These are phyloP conservation scores for Tetramorium alpestre DNA, from an alignment of 1,140 invertebrate genomes.

Conservation along the genomic window DNA sequence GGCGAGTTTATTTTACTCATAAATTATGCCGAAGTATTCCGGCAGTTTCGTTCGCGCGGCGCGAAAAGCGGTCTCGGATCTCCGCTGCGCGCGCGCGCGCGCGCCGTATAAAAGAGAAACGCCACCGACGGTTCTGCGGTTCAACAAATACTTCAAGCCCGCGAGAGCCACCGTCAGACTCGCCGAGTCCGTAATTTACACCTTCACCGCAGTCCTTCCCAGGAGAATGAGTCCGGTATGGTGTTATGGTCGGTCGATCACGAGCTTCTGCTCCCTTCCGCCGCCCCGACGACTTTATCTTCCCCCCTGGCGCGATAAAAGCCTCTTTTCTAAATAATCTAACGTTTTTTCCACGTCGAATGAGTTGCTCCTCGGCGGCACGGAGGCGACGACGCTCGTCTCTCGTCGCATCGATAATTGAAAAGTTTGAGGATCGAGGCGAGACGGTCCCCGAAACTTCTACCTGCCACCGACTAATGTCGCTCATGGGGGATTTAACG, in stretches of 20 bases:
- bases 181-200: slow-evolving; percentile 59
- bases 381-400: neutral
- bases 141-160: slow-evolving; percentile 57
- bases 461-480: slow-evolving; percentile 23
- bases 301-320: slow-evolving; percentile 50
- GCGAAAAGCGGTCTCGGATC: neutral
- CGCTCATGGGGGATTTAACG: neutral
- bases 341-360: slow-evolving; percentile 27
- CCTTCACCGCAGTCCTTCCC: slow-evolving; percentile 44
- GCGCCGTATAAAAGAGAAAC: slow-evolving; percentile 41
- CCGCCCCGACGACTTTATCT: slow-evolving; percentile 47
- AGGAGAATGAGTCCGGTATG: slow-evolving; percentile 30
- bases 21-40: slow-evolving; percentile 61
- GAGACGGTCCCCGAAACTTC: slow-evolving; percentile 16
- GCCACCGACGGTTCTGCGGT: neutral
- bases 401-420: slow-evolving; percentile 46
- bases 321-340: slow-evolving; percentile 60
- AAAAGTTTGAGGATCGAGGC: slow-evolving; percentile 30
- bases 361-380: neutral
- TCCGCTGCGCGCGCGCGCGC: neutral
- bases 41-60: slow-evolving; percentile 30
- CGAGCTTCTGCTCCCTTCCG: neutral
- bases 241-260: slow-evolving; percentile 58
- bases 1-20: slow-evolving; percentile 64
- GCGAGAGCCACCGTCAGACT: slow-evolving; percentile 35